Percentiles rank a stretch among this genome's conserved stretches.
Conservation (phyloP, 2,797 vertebrate species). For the Decapterus maruadsi region DNA sequence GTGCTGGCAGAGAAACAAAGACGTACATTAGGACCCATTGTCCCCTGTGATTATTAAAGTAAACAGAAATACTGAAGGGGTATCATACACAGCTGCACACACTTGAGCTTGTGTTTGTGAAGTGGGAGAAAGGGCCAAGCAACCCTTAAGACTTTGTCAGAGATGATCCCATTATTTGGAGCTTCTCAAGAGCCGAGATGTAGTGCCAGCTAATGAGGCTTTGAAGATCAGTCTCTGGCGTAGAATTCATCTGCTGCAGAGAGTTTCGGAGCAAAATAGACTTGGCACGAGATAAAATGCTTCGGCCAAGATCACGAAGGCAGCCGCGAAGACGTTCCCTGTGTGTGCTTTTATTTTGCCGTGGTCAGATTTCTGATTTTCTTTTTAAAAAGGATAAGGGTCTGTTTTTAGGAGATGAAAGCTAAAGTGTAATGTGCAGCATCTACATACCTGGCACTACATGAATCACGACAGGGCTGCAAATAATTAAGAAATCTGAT, state of each 20-base stretch:
- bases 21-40: slow-evolving; percentile 81
- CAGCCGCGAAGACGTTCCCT: slow-evolving; percentile 4
- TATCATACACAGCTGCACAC: slow-evolving; percentile 81
- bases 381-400: slow-evolving; percentile 4
- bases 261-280: slow-evolving; percentile 35
- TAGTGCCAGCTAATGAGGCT: slow-evolving; percentile 63
- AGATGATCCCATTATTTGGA: slow-evolving; percentile 75
- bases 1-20: slow-evolving; percentile 86
- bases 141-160: slow-evolving; percentile 83
- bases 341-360: slow-evolving; percentile 19
- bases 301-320: slow-evolving; percentile 30
- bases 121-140: slow-evolving; percentile 77
- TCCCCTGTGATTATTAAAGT: slow-evolving; percentile 83
- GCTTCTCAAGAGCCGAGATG: slow-evolving; percentile 69
- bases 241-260: slow-evolving; percentile 44
- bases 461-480: not conserved
- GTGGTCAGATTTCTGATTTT: not conserved
- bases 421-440: not conserved
- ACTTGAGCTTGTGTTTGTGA: slow-evolving; percentile 77
- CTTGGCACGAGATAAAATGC: slow-evolving; percentile 74
- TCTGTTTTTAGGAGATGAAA: not conserved
- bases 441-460: not conserved
- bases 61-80: slow-evolving; percentile 82
- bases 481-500: not conserved
- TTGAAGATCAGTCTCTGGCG: slow-evolving; percentile 75